A percentile compares a stretch with the other conserved stretches of the same genome.
Evolutionary conservation across 2,888 invertebrate species (phyloP).

Genomic region (Cenopis cana): DNA sequence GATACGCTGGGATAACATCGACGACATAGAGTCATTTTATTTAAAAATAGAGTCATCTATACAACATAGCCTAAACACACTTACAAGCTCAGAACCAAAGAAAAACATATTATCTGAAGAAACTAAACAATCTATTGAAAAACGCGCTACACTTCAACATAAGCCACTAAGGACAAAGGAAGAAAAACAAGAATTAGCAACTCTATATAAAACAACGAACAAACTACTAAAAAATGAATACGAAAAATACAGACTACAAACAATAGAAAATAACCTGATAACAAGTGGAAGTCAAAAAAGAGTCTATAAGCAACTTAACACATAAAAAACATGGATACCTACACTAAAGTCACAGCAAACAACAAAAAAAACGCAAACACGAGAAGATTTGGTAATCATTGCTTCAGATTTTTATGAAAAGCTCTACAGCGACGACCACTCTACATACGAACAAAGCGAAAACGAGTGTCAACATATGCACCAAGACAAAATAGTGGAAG

Average conservation of each 20-base stretch:
- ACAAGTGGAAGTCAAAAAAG: background rate
- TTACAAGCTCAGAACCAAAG: background rate
- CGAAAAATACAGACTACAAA: background rate
- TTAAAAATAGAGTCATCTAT: background rate
- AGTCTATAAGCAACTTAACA: background rate
- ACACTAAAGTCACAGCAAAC: no score
- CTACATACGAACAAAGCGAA: background rate
- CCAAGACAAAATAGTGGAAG: background rate
- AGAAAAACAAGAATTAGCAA: background rate
- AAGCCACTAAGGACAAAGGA: background rate
- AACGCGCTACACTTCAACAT: background rate
- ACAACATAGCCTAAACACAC: background rate
- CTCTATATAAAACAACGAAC: background rate
- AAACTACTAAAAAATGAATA: conserved; percentile 2
- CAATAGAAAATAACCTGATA: background rate
- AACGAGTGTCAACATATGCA: background rate
- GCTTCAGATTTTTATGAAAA: no score
- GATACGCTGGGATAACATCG: background rate
- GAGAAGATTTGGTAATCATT: no score
- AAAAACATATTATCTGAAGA: conserved; percentile 1
- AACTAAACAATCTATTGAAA: conserved; percentile 2
- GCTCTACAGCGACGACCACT: no score
- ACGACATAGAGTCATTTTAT: conserved; percentile 11
- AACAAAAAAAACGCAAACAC: no score
- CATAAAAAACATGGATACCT: background rate